Conservation (phyloP, 2,113 vertebrate genomes). For the Elgaria multicarinata region DNA sequence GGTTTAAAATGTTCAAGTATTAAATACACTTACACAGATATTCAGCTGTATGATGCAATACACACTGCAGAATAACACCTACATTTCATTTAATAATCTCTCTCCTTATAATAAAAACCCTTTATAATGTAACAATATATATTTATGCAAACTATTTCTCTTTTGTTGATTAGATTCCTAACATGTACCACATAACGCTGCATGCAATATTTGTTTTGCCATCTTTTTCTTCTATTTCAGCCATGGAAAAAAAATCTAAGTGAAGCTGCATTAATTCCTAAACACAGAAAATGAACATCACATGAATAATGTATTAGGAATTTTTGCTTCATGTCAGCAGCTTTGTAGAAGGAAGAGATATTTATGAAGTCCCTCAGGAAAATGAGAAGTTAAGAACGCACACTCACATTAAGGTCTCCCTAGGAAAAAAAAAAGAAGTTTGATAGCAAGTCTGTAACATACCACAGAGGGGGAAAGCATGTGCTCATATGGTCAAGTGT, state of each 20-base stretch:
- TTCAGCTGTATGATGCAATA: neutral
- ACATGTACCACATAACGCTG: neutral
- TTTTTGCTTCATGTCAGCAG: slow-evolving; percentile 71
- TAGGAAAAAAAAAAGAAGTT: fast-evolving
- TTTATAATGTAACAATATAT: neutral
- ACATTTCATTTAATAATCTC: neutral
- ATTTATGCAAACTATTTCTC: slow-evolving; percentile 14
- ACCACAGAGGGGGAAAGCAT: neutral
- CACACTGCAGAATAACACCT: neutral
- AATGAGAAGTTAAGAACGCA: slow-evolving; percentile 24
- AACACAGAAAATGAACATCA: slow-evolving; percentile 63
- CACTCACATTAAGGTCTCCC: neutral
- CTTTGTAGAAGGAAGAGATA: slow-evolving; percentile 67
- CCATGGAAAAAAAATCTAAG: slow-evolving; percentile 48
- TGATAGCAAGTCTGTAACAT: neutral
- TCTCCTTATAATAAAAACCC: neutral
- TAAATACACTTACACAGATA: neutral
- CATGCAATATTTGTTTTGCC: slow-evolving; percentile 21
- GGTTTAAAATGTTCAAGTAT: neutral
- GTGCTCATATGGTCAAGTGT: neutral
- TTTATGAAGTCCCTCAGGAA: slow-evolving; percentile 71
- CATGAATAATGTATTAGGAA: slow-evolving; percentile 70
- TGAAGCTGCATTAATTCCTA: slow-evolving; percentile 68
- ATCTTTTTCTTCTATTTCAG: slow-evolving; percentile 24
- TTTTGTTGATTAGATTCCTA: slow-evolving; percentile 2